Evolutionary conservation across 2,888 invertebrate genomes (phyloP), one percentile per base, ranked within the genome.

Genomic region (Alitta virens): DNA sequence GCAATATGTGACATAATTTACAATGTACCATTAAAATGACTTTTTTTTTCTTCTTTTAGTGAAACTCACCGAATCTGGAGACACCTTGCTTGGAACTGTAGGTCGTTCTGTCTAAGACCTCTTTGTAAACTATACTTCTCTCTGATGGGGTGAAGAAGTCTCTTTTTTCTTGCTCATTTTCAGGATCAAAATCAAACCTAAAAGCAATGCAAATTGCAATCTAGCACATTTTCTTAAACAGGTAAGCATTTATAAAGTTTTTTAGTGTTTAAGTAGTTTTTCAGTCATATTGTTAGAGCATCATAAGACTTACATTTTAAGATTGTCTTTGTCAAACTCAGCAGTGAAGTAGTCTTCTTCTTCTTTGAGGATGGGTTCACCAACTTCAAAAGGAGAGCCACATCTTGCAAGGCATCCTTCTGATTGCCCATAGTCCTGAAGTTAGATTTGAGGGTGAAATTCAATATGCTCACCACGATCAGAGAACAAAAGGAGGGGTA

Each of bases 121-220:
- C 94, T 81, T 95, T 92, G 0, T 94, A 91, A 66, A 96, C 91
- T 66, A 93, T 87, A 16, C 93, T 92, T 63, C 92, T 88, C 56
- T 91, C 89, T 2, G 92, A 88, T 1, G 91, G 88, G 49, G 90
- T 90, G 84, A 95, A 95, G 83, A 94, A 94, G 71, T 89, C 88
- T 9, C 90, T 88, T 27, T 89, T 75, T 65, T 50, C 78, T 33
- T 33, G 5, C 33, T 7, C 5, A 33, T 12, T 33, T 5, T 5
- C 12, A 5, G 33, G 33, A 12, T 33, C 33, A 33, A 33, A 33
- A 33, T 33, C 33, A 12, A 33, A 33, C 33, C 33, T 33, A 12
- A 12, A 33, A 7, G 12, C 5, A 33, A 33, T 7, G 12, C 7
- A 33, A 33, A 33, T 5, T 7, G 33, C n/a, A n/a, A 33, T 33